Conservation (phyloP, 2,888 invertebrate species). For the Lingula anatina region DNA sequence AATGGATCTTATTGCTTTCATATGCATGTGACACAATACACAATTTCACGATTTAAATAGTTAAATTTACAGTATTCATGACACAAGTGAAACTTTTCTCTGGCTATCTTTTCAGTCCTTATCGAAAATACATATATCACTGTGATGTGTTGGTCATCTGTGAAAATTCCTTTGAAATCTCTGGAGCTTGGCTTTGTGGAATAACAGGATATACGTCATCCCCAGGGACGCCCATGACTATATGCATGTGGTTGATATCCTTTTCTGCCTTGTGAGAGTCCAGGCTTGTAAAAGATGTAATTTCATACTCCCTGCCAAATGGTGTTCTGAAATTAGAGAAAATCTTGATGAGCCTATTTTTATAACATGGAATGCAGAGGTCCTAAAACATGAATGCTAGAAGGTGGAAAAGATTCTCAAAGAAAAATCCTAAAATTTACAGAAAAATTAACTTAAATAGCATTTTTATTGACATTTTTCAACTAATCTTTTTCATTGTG, state of each 20-base stretch:
- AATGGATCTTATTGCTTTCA: too few relatives aligned
- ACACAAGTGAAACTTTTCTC: too few relatives aligned
- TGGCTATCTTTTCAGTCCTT: too few relatives aligned
- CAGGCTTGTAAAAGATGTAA: conserved; percentile 38
- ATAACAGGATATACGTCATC: conserved; percentile 25
- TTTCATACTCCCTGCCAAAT: conserved; percentile 47
- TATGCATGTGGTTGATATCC: conserved; percentile 45
- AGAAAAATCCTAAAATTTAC: neutral
- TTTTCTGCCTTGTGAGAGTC: conserved; percentile 48
- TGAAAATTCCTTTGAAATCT: too few relatives aligned
- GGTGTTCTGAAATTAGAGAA: conserved; percentile 27
- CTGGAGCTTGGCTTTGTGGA: neutral
- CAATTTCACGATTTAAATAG: too few relatives aligned
- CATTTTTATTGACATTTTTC: neutral
- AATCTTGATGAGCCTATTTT: too few relatives aligned
- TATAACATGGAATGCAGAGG: too few relatives aligned
- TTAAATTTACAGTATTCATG: too few relatives aligned
- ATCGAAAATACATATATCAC: too few relatives aligned
- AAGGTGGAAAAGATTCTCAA: neutral
- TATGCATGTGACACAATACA: too few relatives aligned
- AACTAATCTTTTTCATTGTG: neutral
- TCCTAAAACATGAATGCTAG: too few relatives aligned
- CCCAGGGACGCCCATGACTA: conserved; percentile 38
- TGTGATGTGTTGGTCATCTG: too few relatives aligned
- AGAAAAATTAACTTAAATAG: neutral